phyloP scores from a whole-genome alignment of 2,888 invertebrate genomes.

The Brachycybe producta region DNA sequence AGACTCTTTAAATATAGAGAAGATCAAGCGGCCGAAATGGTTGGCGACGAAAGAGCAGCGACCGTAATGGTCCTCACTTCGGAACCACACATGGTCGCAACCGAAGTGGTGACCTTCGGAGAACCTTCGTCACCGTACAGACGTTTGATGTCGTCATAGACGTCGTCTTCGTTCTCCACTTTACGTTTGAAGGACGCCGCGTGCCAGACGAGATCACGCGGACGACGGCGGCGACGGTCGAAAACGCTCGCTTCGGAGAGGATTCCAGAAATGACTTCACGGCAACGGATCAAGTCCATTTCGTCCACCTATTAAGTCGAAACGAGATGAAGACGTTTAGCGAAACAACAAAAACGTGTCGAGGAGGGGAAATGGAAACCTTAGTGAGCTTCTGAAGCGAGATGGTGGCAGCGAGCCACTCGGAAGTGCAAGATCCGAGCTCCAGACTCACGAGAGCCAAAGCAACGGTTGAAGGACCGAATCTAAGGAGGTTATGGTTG shows the following conservation, averaged over 20 bases:
- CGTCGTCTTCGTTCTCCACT: conserved; percentile 18
- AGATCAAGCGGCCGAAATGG: too few species aligned
- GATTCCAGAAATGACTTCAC: conserved; percentile 11
- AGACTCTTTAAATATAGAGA: too few species aligned
- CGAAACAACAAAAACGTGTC: neutral
- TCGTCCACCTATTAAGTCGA: conserved; percentile 15
- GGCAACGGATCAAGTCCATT: conserved; percentile 16
- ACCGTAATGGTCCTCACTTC: too few species aligned
- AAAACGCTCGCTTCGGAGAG: neutral
- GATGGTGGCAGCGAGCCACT: conserved; percentile 15
- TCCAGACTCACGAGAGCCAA: conserved; percentile 61
- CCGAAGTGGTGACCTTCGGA: too few species aligned
- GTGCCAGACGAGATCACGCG: neutral
- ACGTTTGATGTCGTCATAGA: conserved; percentile 20
- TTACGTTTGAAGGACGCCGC: conserved; percentile 15
- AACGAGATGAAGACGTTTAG: neutral
- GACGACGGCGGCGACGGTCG: neutral
- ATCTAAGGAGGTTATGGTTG: conserved; percentile 59
- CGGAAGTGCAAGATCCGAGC: conserved; percentile 31
- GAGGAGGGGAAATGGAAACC: conserved; percentile 6
- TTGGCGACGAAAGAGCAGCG: conserved; percentile 24
- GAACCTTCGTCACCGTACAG: conserved; percentile 17
- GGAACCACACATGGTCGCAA: too few species aligned
- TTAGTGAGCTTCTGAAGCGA: conserved; percentile 16
- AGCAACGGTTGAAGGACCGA: conserved; percentile 59